These are phyloP conservation scores for Delphinus delphis DNA, from an alignment of 2,113 vertebrate genomes.

Conservation along the genomic window DNA sequence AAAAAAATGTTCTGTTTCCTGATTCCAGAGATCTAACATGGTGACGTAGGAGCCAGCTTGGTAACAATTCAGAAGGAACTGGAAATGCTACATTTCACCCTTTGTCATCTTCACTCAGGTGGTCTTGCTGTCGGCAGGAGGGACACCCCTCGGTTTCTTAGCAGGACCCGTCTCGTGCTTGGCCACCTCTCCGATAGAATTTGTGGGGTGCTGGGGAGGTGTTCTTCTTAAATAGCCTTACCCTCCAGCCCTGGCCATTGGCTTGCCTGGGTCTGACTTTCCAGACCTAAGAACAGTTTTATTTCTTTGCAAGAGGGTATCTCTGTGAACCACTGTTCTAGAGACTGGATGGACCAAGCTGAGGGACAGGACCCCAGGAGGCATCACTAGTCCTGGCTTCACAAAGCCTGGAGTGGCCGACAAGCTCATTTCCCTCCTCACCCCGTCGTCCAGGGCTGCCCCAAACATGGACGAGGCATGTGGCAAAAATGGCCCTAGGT, in stretches of 20 bases:
- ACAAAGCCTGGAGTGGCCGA: neutral
- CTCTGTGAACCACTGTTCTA: neutral
- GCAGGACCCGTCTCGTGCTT: neutral
- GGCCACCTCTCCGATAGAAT: neutral
- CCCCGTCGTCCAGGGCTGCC: neutral
- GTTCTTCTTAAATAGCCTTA: neutral
- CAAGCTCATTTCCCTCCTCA: neutral
- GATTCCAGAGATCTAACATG: neutral
- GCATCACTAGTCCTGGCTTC: neutral
- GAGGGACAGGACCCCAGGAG: neutral
- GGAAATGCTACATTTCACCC: neutral
- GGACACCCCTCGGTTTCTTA: neutral
- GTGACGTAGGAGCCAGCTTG: neutral
- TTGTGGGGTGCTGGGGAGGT: neutral
- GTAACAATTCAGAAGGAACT: neutral
- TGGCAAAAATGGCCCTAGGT: neutral
- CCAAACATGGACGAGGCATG: rapidly evolving
- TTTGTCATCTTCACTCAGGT: neutral
- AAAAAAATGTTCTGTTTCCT: neutral
- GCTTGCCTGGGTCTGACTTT: neutral
- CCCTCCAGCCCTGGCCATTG: no score
- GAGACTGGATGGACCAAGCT: neutral
- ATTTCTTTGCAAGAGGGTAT: neutral
- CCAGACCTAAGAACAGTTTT: neutral
- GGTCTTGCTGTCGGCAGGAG: neutral